Conservation (phyloP, 2,113 vertebrate genomes). For the Pungitius pungitius region DNA sequence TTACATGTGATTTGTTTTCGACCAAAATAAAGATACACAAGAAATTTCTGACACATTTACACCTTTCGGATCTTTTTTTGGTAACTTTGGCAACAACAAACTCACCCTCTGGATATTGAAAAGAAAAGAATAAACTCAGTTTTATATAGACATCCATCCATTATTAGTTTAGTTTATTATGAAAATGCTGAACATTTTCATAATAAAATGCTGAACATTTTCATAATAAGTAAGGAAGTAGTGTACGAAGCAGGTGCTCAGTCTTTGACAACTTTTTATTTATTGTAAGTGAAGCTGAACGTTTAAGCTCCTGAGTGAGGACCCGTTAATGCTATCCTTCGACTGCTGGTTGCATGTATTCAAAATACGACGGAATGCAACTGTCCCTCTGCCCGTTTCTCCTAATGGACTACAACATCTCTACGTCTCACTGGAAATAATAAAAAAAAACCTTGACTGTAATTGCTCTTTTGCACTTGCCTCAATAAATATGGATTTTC, state of each 20-base stretch:
- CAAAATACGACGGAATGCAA: constrained; percentile 43
- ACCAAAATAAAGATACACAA: constrained; percentile 53
- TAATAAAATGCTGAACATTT: constrained; percentile 22
- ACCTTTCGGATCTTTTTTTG: constrained; percentile 44
- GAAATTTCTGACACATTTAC: constrained; percentile 39
- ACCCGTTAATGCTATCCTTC: constrained; percentile 36
- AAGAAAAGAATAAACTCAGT: neutral
- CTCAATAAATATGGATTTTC: constrained; percentile 78
- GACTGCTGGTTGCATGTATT: constrained; percentile 48
- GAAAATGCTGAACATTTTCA: constrained; percentile 22
- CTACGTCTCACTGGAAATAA: constrained; percentile 51
- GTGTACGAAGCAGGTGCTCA: constrained; percentile 1
- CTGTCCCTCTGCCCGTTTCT: constrained; percentile 55
- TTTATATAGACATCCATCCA: constrained; percentile 35
- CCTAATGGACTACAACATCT: constrained; percentile 59
- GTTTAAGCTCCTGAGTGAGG: constrained; percentile 37
- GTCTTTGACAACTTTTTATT: constrained; percentile 46
- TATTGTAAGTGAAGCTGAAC: constrained; percentile 33
- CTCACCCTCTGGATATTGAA: constrained; percentile 22
- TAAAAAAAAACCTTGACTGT: constrained; percentile 49
- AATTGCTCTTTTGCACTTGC: constrained; percentile 76
- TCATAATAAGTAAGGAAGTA: neutral
- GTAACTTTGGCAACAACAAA: constrained; percentile 47
- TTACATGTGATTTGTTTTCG: constrained; percentile 70
- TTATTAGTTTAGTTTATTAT: no score